Evolutionary conservation across 1,140 invertebrate genomes (phyloP), one percentile per base, ranked within the genome.

Genomic region (Drosophila seguyi): DNA sequence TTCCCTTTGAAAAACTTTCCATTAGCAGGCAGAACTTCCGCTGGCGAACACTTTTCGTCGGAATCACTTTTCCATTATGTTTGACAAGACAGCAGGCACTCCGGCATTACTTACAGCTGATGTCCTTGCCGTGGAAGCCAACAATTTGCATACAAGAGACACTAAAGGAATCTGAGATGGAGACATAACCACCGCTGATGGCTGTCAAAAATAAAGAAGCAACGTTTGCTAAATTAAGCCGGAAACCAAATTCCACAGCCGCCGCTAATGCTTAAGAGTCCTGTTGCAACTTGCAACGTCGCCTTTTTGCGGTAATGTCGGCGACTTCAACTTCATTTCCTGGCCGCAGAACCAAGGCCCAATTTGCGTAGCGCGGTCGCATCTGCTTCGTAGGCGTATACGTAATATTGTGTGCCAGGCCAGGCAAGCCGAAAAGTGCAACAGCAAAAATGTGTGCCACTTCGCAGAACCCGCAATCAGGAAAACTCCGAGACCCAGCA

Each of bases 161-260:
- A 39, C 41, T 27, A 55, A 69, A 29, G 61, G 73, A 82, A 41
- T 69, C 59, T 22, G 55, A 61, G 36, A 44, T 56, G 34, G 36
- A 48, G 58, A 56, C 72, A 52, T 45, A 71, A 56, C 39, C 41
- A 36, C 55, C 50, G 38, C 59, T 75, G 72, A 63, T 56, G 69
- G 29, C 59, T 75, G 61, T 76, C 73, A 66, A 81, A 84, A 84
- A 77, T 84, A 88, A 90, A 84, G 65, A 63, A 65, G 84, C 85
- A 78, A 88, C 80, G 84, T 88, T 90, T 85, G 84, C 84, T 85
- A 88, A 88, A 88, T 88, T 88, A 90, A 84, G 75, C 66, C 77
- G 81, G 77, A 88, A 84, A 72, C 67, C 85, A 59, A 88, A 81
- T 90, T 80, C 52, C 58, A 80, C 52, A 58, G 63, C 61, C 31